A percentile compares a stretch with the other conserved stretches of the same genome.
Evolutionary conservation across 2,797 vertebrate genomes (phyloP).

Genomic region (Rhynchonycteris naso): DNA sequence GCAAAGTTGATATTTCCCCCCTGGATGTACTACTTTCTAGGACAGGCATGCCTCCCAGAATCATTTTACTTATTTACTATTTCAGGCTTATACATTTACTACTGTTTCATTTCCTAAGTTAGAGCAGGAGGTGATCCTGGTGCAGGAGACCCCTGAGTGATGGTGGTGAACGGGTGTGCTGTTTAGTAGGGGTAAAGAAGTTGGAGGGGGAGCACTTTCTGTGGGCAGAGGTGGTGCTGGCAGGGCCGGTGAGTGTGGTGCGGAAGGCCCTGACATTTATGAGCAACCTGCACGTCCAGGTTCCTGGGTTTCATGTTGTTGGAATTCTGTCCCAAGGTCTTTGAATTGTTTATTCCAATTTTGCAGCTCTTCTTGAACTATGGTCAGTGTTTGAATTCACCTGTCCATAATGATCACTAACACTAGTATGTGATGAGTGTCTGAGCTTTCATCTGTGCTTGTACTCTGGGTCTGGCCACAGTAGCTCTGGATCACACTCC

Average conservation of each 20-base stretch:
- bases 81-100: neutral
- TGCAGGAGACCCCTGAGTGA: neutral
- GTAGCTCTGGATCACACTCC: slow-evolving; percentile 92
- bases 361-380: neutral
- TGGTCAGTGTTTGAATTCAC: neutral
- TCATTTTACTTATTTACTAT: neutral
- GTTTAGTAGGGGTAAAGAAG: neutral
- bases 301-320: neutral
- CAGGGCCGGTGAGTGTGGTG: neutral
- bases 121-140: neutral
- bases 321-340: neutral
- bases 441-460: slow-evolving; percentile 90
- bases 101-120: neutral
- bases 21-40: neutral
- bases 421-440: slow-evolving; percentile 91
- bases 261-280: neutral
- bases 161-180: neutral
- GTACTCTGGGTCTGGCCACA: slow-evolving; percentile 93
- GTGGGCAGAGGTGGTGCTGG: neutral
- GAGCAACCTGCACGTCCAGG: neutral
- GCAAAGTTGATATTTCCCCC: neutral
- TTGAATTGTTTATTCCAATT: neutral
- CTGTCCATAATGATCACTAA: slow-evolving; percentile 76
- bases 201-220: neutral
- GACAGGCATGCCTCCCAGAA: neutral